Percentiles rank a stretch among this genome's conserved stretches.
Evolutionary conservation across 2,113 vertebrate genomes (phyloP).

Genomic region (Limnothrissa miodon): DNA sequence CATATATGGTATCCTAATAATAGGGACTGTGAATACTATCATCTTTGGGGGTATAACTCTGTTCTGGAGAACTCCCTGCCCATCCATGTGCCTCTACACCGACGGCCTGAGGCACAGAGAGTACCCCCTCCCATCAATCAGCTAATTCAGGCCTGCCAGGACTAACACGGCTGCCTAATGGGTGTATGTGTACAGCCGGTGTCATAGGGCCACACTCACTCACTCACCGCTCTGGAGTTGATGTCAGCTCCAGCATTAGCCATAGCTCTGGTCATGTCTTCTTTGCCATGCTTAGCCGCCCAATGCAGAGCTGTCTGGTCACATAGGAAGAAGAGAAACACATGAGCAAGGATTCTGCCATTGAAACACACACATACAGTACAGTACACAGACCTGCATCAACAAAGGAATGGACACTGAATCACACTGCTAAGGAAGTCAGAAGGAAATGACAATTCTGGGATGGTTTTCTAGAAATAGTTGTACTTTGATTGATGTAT

Average conservation of each 20-base stretch:
- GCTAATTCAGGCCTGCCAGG: too few relatives aligned
- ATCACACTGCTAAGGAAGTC: not conserved
- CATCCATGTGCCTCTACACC: too few relatives aligned
- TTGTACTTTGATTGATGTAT: too few relatives aligned
- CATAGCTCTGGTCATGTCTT: constrained; percentile 71
- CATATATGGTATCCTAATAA: not conserved
- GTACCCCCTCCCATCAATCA: too few relatives aligned
- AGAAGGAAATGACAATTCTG: not conserved
- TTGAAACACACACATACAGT: not conserved
- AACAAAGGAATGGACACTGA: not conserved
- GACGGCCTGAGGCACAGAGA: too few relatives aligned
- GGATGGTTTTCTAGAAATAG: too few relatives aligned
- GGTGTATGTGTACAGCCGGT: not conserved
- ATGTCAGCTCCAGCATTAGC: constrained; percentile 70
- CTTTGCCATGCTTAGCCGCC: constrained; percentile 78
- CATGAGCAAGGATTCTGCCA: not conserved
- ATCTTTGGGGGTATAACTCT: too few relatives aligned
- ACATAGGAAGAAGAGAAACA: not conserved
- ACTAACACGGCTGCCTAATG: too few relatives aligned
- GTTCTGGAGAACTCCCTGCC: too few relatives aligned
- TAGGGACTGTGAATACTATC: too few relatives aligned
- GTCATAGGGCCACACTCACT: not conserved
- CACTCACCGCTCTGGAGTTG: constrained; percentile 75
- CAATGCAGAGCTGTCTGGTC: constrained; percentile 76
- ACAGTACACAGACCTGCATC: not conserved